These are phyloP conservation scores for Leucoma salicis DNA, from an alignment of 2,888 invertebrate genomes.

Conservation along the genomic window DNA sequence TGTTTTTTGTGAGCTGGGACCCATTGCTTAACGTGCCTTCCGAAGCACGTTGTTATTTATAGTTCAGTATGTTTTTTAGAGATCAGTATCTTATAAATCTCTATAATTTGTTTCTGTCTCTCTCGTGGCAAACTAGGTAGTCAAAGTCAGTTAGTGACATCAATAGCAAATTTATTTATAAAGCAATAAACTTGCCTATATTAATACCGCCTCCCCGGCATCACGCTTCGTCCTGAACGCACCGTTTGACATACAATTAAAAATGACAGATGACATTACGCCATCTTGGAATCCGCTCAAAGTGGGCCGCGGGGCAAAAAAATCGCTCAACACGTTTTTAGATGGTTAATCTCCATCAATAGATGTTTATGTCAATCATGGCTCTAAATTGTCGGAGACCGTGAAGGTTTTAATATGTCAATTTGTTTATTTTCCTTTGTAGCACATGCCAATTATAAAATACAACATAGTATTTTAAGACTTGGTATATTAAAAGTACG, in stretches of 20 bases:
- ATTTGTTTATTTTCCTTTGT: slow-evolving; percentile 26
- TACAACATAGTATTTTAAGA: not conserved
- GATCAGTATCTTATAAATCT: too few species aligned
- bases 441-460: slow-evolving; percentile 23
- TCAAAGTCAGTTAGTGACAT: slow-evolving; percentile 55
- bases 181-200: slow-evolving; percentile 79
- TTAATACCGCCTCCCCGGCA: slow-evolving; percentile 55
- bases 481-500: too few species aligned
- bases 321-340: slow-evolving; percentile 61
- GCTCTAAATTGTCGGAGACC: slow-evolving; percentile 19
- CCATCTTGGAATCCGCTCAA: slow-evolving; percentile 67
- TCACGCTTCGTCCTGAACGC: slow-evolving; percentile 25
- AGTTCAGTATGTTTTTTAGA: too few species aligned
- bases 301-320: slow-evolving; percentile 55
- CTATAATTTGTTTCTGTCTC: too few species aligned
- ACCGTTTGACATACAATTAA: slow-evolving; percentile 77
- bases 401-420: slow-evolving; percentile 26
- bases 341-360: slow-evolving; percentile 56
- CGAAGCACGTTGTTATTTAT: too few species aligned
- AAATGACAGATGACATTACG: slow-evolving; percentile 76
- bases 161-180: slow-evolving; percentile 70
- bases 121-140: too few species aligned
- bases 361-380: slow-evolving; percentile 55
- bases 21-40: too few species aligned
- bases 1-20: too few species aligned